Evolutionary conservation across 2,113 vertebrate species (phyloP).

Genomic region (Sander vitreus): DNA sequence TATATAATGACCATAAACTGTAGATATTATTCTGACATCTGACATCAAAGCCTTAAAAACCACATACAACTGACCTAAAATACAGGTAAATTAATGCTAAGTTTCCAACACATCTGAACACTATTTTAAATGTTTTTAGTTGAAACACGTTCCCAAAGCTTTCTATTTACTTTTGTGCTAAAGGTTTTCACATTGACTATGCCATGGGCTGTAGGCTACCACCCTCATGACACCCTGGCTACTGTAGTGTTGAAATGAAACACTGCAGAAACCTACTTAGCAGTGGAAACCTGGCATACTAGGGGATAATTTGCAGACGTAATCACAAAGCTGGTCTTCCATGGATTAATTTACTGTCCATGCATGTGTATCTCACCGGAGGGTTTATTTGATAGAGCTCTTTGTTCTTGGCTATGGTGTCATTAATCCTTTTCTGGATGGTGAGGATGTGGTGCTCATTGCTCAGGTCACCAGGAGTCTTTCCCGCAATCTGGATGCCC

Average conservation of each 20-base stretch:
- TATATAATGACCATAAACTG: neutral
- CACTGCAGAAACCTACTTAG: neutral
- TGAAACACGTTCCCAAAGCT: neutral
- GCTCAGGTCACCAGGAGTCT: conserved; percentile 92
- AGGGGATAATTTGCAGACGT: neutral
- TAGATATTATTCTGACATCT: conserved; percentile 1
- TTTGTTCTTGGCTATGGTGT: conserved; percentile 95
- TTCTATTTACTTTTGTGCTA: neutral
- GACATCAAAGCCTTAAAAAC: neutral
- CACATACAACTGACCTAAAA: neutral
- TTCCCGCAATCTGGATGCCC: conserved; percentile 97
- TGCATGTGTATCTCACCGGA: conserved; percentile 85
- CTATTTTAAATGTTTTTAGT: neutral
- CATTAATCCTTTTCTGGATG: conserved; percentile 98
- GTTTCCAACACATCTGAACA: neutral
- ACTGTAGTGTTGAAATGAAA: neutral
- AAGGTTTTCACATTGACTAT: too few species aligned
- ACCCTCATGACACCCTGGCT: neutral
- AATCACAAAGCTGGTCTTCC: neutral
- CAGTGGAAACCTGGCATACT: neutral
- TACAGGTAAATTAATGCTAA: neutral
- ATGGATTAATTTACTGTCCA: neutral
- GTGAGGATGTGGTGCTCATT: conserved; percentile 94
- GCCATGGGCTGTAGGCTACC: neutral
- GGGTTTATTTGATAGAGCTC: conserved; percentile 95